Evolutionary conservation across 2,113 vertebrate species (phyloP).

Genomic region (Ptilorrhoa leucosticta): DNA sequence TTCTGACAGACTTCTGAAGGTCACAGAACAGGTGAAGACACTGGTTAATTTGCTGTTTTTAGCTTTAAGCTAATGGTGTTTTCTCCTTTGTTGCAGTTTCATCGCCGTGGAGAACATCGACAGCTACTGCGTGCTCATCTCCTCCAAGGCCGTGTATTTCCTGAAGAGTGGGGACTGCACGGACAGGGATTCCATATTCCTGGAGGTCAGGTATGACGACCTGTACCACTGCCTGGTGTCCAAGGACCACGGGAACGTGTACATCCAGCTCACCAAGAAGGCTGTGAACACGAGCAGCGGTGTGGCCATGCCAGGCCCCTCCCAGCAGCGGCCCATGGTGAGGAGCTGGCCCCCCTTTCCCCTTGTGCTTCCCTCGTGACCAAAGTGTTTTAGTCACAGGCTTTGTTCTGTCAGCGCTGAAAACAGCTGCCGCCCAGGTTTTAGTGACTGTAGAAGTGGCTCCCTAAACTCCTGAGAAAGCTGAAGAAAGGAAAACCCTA

Average conservation of each 20-base stretch:
- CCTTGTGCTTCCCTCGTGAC: rapidly evolving
- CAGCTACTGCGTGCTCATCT: constrained; percentile 93
- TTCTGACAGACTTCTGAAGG: background rate
- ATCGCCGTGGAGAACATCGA: constrained; percentile 92
- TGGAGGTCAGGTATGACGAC: constrained; percentile 94
- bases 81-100: constrained; percentile 75
- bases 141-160: constrained; percentile 95
- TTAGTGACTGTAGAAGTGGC: background rate
- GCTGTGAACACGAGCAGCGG: constrained; percentile 88
- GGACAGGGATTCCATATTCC: constrained; percentile 92
- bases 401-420: background rate
- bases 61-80: background rate
- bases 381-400: background rate
- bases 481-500: background rate
- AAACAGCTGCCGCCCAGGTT: background rate
- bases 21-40: background rate
- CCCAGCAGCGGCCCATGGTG: constrained; percentile 96
- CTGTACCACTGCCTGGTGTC: constrained; percentile 98
- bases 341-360: constrained; percentile 4
- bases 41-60: background rate
- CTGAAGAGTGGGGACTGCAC: constrained; percentile 82
- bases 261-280: constrained; percentile 96
- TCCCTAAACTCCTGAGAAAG: background rate
- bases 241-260: constrained; percentile 92
- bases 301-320: constrained; percentile 90